Evolutionary conservation across 2,888 invertebrate genomes (phyloP).

Genomic region (Baronia brevicornis): DNA sequence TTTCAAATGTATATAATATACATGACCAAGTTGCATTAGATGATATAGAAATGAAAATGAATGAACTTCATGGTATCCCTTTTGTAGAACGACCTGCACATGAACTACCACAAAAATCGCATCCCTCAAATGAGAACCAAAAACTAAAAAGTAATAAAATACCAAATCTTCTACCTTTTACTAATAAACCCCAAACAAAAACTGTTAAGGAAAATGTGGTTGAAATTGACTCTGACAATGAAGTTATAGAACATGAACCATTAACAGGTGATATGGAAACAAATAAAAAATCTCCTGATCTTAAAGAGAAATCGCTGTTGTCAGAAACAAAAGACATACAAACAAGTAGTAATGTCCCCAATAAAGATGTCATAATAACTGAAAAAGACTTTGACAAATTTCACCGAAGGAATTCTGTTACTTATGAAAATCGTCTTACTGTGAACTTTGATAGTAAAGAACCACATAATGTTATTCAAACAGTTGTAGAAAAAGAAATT

Average conservation of each 20-base stretch:
- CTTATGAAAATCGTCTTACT: conserved; percentile 56
- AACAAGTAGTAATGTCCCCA: conserved; percentile 27
- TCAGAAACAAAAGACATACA: conserved; percentile 43
- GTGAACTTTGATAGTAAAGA: conserved; percentile 52
- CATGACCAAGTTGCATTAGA: conserved; percentile 37
- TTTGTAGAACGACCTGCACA: conserved; percentile 53
- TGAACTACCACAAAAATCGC: conserved; percentile 36
- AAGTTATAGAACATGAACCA: conserved; percentile 35
- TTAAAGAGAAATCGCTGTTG: conserved; percentile 43
- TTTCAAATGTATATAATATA: conserved; percentile 16
- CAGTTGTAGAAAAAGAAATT: conserved; percentile 44
- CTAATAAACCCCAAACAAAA: conserved; percentile 32
- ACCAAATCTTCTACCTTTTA: conserved; percentile 37
- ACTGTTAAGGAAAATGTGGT: conserved; percentile 19
- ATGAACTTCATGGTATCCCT: conserved; percentile 62
- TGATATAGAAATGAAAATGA: conserved; percentile 67
- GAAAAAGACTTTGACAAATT: conserved; percentile 70
- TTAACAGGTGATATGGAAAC: conserved; percentile 33
- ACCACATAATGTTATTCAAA: conserved; percentile 46
- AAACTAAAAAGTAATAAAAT: conserved; percentile 32
- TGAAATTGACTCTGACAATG: conserved; percentile 30
- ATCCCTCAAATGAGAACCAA: conserved; percentile 31
- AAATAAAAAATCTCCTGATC: conserved; percentile 31
- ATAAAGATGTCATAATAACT: conserved; percentile 54
- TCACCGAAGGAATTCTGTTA: conserved; percentile 58